These are phyloP conservation scores for Subacronicta megacephala DNA, from an alignment of 2,888 invertebrate genomes.

Conservation along the genomic window DNA sequence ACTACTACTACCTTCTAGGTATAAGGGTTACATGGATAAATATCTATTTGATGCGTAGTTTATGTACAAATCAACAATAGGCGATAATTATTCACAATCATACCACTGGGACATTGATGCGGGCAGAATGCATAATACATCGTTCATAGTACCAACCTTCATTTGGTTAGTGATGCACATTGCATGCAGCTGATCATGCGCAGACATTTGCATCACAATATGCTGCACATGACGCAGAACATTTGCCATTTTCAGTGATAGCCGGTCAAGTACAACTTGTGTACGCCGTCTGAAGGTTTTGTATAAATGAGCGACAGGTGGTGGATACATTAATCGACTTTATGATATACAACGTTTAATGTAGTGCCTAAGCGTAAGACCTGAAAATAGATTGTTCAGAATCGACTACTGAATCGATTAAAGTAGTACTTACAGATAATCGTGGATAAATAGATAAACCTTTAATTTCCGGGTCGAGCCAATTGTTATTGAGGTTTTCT, in stretches of 20 bases:
- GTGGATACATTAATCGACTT: no score
- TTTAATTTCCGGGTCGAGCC: no score
- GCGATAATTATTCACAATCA: slow-evolving; percentile 28
- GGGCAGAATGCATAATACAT: slow-evolving; percentile 32
- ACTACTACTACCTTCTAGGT: no score
- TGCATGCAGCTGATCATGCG: slow-evolving; percentile 37
- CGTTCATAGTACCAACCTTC: slow-evolving; percentile 13
- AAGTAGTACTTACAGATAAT: no score
- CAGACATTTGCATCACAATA: slow-evolving; percentile 52
- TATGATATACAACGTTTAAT: no score
- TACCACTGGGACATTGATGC: slow-evolving; percentile 16
- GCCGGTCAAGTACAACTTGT: slow-evolving; percentile 41
- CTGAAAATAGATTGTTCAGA: no score
- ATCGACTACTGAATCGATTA: no score
- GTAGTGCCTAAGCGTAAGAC: no score
- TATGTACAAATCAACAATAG: slow-evolving; percentile 11
- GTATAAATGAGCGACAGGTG: slow-evolving; percentile 4
- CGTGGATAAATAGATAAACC: no score
- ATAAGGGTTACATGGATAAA: no score
- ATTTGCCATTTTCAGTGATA: slow-evolving; percentile 24
- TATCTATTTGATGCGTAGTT: background rate
- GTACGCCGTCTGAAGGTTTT: slow-evolving; percentile 35
- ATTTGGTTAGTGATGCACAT: slow-evolving; percentile 33
- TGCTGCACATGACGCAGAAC: slow-evolving; percentile 38
- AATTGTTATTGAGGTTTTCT: no score